A percentile compares a stretch with the other conserved stretches of the same genome.
These are phyloP conservation scores for Lepidurus packardi DNA, from an alignment of 1,140 invertebrate genomes.

Conservation along the genomic window DNA sequence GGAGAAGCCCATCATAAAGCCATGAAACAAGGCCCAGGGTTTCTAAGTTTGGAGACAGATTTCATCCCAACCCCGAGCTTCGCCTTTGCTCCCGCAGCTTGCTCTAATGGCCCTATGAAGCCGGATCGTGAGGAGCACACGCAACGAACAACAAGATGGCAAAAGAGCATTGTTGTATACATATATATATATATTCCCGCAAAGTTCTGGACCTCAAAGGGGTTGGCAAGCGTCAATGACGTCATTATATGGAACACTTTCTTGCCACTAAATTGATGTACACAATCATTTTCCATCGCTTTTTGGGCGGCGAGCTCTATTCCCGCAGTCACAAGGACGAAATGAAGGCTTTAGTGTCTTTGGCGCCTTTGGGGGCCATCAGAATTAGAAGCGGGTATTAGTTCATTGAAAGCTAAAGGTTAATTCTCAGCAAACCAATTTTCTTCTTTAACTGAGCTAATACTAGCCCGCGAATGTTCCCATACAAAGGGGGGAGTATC, in stretches of 20 bases:
- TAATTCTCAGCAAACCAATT: constrained; percentile 13
- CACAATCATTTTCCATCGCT: neutral
- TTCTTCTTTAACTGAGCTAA: neutral
- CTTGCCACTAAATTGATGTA: neutral
- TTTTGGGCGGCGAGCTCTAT: neutral
- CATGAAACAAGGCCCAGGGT: constrained; percentile 21
- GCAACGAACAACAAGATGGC: constrained; percentile 10
- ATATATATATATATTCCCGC: neutral
- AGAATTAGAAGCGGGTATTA: neutral
- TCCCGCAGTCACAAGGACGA: neutral
- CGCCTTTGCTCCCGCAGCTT: neutral
- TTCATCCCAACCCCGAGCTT: neutral
- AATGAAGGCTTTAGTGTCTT: neutral
- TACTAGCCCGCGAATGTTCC: neutral
- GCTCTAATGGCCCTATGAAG: constrained; percentile 21
- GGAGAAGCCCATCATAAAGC: neutral
- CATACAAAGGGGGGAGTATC: neutral
- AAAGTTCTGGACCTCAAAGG: neutral
- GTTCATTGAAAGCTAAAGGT: neutral
- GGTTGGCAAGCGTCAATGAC: neutral
- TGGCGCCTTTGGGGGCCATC: neutral
- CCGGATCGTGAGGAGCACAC: constrained; percentile 8
- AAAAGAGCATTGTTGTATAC: neutral
- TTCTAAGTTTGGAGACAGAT: constrained; percentile 6
- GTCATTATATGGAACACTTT: neutral